Evolutionary conservation across 2,113 vertebrate species (phyloP).

Genomic region (Megalops atlanticus): DNA sequence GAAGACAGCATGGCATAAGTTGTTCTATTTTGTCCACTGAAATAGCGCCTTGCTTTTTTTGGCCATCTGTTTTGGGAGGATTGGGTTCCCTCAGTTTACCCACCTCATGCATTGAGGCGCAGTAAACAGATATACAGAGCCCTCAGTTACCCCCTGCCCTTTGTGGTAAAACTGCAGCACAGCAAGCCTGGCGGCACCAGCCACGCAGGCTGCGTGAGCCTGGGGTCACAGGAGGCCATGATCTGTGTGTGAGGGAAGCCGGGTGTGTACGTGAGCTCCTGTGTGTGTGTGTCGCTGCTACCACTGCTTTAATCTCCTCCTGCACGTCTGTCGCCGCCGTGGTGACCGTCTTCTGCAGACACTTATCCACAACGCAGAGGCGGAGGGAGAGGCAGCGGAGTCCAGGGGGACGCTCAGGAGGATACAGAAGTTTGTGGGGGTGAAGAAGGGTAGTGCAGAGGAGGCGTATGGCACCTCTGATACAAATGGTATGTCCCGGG

Average conservation of each 20-base stretch:
- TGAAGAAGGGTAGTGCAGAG: conserved; percentile 63
- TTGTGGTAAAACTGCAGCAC: background rate
- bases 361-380: conserved; percentile 51
- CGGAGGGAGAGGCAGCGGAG: conserved; percentile 60
- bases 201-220: background rate
- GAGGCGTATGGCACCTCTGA: conserved; percentile 60
- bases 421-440: conserved; percentile 73
- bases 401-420: conserved; percentile 71
- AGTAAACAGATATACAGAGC: background rate
- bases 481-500: conserved; percentile 43
- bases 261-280: background rate
- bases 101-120: background rate
- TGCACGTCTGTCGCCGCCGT: background rate
- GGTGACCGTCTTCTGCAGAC: background rate
- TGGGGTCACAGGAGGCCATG: background rate
- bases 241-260: background rate
- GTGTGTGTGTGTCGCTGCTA: background rate
- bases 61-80: no score
- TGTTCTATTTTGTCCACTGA: background rate
- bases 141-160: background rate
- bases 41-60: no score
- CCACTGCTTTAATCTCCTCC: no score
- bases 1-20: background rate
- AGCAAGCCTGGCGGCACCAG: background rate
- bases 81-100: no score